Conservation (phyloP, 2,113 vertebrate species). For the Pyrgilauda ruficollis region DNA sequence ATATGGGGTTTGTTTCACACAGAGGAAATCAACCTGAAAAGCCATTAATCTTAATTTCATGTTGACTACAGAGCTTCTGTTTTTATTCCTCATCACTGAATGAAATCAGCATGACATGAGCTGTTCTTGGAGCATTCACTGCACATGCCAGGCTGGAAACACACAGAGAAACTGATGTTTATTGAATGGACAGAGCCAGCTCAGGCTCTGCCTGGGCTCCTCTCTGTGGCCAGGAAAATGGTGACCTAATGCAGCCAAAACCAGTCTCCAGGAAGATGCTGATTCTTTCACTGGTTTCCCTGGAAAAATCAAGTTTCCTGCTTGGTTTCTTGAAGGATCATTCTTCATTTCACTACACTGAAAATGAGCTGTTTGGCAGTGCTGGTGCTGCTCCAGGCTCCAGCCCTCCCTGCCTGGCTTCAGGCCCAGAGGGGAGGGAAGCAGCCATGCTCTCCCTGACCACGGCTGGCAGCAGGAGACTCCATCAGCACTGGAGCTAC, state of each 20-base stretch:
- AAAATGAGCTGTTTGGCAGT: neutral
- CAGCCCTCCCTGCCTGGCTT: neutral
- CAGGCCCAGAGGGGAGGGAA: neutral
- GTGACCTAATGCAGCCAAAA: neutral
- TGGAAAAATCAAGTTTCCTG: neutral
- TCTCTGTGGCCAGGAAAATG: neutral
- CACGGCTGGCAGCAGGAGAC: neutral
- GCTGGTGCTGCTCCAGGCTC: neutral
- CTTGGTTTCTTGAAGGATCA: neutral
- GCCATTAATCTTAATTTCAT: slow-evolving; percentile 5
- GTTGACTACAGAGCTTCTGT: neutral
- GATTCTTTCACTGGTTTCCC: neutral
- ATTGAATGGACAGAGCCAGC: neutral
- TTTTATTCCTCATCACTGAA: neutral
- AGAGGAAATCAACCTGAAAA: neutral
- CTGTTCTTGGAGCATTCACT: neutral
- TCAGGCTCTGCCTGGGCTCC: neutral
- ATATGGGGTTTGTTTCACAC: neutral
- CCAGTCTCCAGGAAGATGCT: neutral
- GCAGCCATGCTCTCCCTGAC: neutral
- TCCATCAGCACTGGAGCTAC: neutral
- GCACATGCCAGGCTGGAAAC: neutral
- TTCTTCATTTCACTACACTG: neutral
- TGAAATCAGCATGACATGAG: neutral
- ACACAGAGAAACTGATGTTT: neutral